Evolutionary conservation across 2,113 vertebrate genomes (phyloP).

Genomic region (Phylloscopus trochilus): DNA sequence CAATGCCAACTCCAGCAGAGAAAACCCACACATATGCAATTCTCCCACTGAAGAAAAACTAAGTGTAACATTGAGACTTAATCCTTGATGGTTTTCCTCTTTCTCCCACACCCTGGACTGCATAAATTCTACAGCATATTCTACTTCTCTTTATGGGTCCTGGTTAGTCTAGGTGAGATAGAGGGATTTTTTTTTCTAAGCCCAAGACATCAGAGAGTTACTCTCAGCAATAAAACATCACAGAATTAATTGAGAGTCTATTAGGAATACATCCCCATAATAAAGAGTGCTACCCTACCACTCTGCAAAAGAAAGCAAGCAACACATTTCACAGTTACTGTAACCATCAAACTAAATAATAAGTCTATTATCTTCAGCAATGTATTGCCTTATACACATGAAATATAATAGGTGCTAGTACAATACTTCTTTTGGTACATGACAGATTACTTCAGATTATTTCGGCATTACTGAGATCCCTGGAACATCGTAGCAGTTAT

Average conservation of each 20-base stretch:
- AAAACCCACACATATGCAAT: conserved; percentile 35
- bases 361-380: conserved; percentile 33
- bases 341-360: conserved; percentile 1
- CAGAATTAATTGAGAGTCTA: conserved; percentile 64
- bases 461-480: conserved; percentile 10
- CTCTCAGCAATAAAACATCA: conserved; percentile 47
- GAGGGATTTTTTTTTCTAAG: not conserved
- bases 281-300: not conserved
- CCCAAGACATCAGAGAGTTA: conserved; percentile 31
- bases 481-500: not conserved
- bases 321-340: conserved; percentile 14
- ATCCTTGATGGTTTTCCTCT: not conserved
- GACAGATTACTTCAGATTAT: conserved; percentile 21
- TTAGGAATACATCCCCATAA: conserved; percentile 18
- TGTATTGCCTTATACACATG: conserved; percentile 27
- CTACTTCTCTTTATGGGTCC: not conserved
- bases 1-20: conserved; percentile 31
- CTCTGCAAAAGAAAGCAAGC: not conserved
- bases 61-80: not conserved
- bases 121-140: conserved; percentile 18
- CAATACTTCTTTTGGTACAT: conserved; percentile 27
- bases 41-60: conserved; percentile 12
- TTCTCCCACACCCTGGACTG: not conserved
- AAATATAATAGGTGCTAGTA: conserved; percentile 51
- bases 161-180: conserved; percentile 11